These are phyloP conservation scores for Miltochrista miniata DNA, from an alignment of 2,888 invertebrate species.

Conservation along the genomic window DNA sequence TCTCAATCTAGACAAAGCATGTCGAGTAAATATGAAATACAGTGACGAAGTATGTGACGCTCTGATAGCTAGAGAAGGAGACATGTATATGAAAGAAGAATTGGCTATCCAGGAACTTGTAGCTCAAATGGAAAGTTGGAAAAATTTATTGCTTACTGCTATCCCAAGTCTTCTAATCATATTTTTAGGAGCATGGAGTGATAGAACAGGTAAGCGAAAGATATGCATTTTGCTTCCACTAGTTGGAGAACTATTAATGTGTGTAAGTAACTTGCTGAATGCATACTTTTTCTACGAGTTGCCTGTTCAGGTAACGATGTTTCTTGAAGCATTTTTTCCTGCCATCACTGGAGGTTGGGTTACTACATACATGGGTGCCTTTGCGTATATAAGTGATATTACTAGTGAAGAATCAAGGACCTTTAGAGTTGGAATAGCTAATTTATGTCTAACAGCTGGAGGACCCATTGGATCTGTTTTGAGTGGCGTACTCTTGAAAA, in stretches of 20 bases:
- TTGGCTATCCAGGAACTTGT: slow-evolving; percentile 82
- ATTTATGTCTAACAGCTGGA: slow-evolving; percentile 70
- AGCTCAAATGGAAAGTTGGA: slow-evolving; percentile 81
- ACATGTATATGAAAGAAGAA: slow-evolving; percentile 85
- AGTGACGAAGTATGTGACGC: slow-evolving; percentile 88
- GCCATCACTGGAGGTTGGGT: slow-evolving; percentile 82
- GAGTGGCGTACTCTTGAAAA: slow-evolving; percentile 67
- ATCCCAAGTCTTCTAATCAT: slow-evolving; percentile 81
- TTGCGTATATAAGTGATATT: slow-evolving; percentile 85
- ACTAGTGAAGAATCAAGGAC: slow-evolving; percentile 83
- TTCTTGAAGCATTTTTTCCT: slow-evolving; percentile 79
- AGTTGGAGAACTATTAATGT: slow-evolving; percentile 77
- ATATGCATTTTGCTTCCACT: slow-evolving; percentile 83
- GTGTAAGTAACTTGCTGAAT: slow-evolving; percentile 76
- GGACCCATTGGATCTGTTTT: slow-evolving; percentile 69
- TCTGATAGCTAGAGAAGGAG: slow-evolving; percentile 87
- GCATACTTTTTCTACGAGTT: slow-evolving; percentile 81
- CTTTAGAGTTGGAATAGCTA: slow-evolving; percentile 83
- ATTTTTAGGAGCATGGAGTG: slow-evolving; percentile 85
- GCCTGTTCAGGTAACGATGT: slow-evolving; percentile 78
- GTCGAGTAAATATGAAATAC: slow-evolving; percentile 90
- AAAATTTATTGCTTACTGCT: slow-evolving; percentile 78
- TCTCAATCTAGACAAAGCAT: slow-evolving; percentile 92
- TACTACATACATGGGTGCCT: slow-evolving; percentile 81
- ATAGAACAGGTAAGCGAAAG: slow-evolving; percentile 81